Percentiles rank a stretch among this genome's conserved stretches.
Evolutionary conservation across 2,113 vertebrate genomes (phyloP).

Genomic region (Oriolus oriolus): DNA sequence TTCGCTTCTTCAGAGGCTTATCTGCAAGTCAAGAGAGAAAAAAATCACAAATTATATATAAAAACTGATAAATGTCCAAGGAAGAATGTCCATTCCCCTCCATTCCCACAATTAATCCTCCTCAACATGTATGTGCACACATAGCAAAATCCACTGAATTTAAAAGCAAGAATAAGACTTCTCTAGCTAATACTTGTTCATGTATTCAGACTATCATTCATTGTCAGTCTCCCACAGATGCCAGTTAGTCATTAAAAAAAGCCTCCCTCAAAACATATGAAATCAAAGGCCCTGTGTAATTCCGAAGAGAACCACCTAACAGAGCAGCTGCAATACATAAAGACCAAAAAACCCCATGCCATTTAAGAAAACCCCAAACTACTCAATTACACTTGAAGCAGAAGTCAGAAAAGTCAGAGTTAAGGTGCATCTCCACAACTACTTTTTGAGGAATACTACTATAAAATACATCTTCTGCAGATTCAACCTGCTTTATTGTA

Average conservation of each 20-base stretch:
- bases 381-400: neutral
- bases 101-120: neutral
- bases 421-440: neutral
- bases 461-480: neutral
- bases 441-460: neutral
- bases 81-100: neutral
- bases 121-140: neutral
- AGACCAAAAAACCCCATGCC: rapidly evolving
- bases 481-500: neutral
- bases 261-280: neutral
- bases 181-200: neutral
- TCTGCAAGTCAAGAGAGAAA: slow-evolving; percentile 75
- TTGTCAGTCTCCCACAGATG: neutral
- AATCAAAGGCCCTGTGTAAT: neutral
- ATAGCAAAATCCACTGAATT: neutral
- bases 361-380: rapidly evolving
- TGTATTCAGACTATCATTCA: neutral
- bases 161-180: neutral
- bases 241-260: neutral
- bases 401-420: neutral
- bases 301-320: neutral
- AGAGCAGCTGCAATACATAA: neutral
- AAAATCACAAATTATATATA: neutral
- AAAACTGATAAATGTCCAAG: neutral
- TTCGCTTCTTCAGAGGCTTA: slow-evolving; percentile 95